These are phyloP conservation scores for Dynastes maya DNA, from an alignment of 2,888 invertebrate species.

Conservation along the genomic window DNA sequence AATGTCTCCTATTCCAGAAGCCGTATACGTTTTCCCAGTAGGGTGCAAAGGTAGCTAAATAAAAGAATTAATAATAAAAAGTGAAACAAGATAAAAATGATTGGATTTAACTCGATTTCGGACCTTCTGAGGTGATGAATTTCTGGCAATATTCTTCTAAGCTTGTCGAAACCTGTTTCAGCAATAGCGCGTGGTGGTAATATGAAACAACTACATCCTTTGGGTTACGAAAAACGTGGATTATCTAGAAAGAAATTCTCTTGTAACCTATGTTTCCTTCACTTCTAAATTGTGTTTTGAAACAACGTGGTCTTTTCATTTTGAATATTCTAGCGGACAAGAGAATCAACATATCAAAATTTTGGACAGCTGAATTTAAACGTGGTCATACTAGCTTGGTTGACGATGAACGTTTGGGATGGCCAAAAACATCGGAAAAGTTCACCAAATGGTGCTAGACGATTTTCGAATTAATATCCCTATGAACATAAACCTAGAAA, in stretches of 20 bases:
- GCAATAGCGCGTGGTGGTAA: conserved; percentile 55
- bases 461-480: too few relatives aligned
- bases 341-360: too few relatives aligned
- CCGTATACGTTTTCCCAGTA: conserved; percentile 41
- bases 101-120: conserved; percentile 54
- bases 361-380: too few relatives aligned
- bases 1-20: conserved; percentile 43
- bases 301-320: too few relatives aligned
- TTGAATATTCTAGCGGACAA: too few relatives aligned
- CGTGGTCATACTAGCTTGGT: too few relatives aligned
- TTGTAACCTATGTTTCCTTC: too few relatives aligned
- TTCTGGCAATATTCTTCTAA: conserved; percentile 44
- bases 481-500: too few relatives aligned
- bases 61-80: conserved; percentile 3
- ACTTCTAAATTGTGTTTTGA: too few relatives aligned
- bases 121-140: conserved; percentile 71
- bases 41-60: conserved; percentile 33
- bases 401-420: too few relatives aligned
- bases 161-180: conserved; percentile 71
- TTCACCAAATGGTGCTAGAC: too few relatives aligned
- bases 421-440: too few relatives aligned
- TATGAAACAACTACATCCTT: conserved; percentile 55
- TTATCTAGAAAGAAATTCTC: conserved; percentile 54
- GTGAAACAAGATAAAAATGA: not conserved
- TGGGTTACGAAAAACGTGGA: conserved; percentile 55